phyloP scores from a whole-genome alignment of 2,888 invertebrate genomes.

The Hartigia nigra region DNA sequence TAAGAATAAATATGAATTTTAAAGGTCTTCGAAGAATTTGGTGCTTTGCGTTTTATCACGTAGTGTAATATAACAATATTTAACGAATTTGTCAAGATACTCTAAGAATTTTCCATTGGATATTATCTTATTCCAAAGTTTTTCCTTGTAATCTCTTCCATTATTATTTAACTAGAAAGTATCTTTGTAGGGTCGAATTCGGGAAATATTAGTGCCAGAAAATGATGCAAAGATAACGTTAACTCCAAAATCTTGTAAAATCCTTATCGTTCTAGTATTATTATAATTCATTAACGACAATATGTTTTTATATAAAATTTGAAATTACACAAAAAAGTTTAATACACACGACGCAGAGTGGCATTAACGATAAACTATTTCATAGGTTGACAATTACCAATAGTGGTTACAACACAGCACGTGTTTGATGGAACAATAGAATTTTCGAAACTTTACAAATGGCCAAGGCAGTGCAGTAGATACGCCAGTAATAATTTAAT shows the following conservation, averaged over 20 bases:
- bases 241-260: not conserved
- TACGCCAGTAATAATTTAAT: not conserved
- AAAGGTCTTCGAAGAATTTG: not conserved
- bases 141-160: not conserved
- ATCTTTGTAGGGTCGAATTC: not conserved
- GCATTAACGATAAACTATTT: not conserved
- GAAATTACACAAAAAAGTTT: not conserved
- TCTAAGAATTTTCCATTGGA: not conserved
- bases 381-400: not conserved
- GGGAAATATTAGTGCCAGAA: not conserved
- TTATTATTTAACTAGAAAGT: not conserved
- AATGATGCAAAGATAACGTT: not conserved
- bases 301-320: not conserved
- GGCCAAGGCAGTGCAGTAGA: conserved; percentile 11
- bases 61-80: not conserved
- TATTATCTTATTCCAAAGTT: not conserved
- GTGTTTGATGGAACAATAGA: conserved; percentile 14
- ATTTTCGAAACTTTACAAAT: conserved; percentile 26
- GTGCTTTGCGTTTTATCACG: not conserved
- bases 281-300: not conserved
- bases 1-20: not conserved
- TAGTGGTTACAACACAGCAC: not conserved
- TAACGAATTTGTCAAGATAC: not conserved
- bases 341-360: not conserved
- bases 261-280: not conserved